Percentiles rank a stretch among this genome's conserved stretches.
These are phyloP conservation scores for Bombyx mori DNA, from an alignment of 1,140 invertebrate species.

Conservation along the genomic window DNA sequence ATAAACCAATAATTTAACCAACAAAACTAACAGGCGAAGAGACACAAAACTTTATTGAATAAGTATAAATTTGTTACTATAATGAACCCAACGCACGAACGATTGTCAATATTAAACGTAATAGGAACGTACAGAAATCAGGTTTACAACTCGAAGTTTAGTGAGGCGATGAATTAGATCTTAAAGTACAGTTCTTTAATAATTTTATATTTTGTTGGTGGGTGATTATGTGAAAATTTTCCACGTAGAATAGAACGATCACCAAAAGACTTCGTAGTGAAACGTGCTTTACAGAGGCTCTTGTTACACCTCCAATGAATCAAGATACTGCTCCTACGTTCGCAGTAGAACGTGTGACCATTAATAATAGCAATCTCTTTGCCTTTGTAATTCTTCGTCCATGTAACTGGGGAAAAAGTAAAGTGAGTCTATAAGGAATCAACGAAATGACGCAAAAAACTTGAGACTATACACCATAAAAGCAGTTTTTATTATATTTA, in stretches of 20 bases:
- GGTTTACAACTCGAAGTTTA: too few relatives aligned
- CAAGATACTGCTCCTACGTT: not conserved
- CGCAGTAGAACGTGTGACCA: slow-evolving; percentile 2
- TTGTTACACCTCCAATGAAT: slow-evolving; percentile 1
- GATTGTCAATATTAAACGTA: too few relatives aligned
- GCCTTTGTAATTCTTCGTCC: not conserved
- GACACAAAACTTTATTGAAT: too few relatives aligned
- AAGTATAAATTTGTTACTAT: too few relatives aligned
- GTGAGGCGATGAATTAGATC: not conserved
- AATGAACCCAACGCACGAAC: too few relatives aligned
- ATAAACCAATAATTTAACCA: too few relatives aligned
- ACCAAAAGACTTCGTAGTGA: not conserved
- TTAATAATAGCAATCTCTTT: not conserved
- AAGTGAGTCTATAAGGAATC: not conserved
- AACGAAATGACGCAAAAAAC: too few relatives aligned
- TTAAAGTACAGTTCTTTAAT: not conserved
- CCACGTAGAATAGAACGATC: slow-evolving; percentile 1
- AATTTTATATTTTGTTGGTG: not conserved
- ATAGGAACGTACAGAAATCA: too few relatives aligned
- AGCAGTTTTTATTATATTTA: too few relatives aligned
- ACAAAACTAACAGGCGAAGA: too few relatives aligned
- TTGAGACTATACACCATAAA: too few relatives aligned
- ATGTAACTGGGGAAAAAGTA: not conserved
- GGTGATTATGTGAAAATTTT: not conserved
- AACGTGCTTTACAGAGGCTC: not conserved